Evolutionary conservation across 92 coral and sea anemone species (phyloP).

Genomic region (Phenganax marumi): DNA sequence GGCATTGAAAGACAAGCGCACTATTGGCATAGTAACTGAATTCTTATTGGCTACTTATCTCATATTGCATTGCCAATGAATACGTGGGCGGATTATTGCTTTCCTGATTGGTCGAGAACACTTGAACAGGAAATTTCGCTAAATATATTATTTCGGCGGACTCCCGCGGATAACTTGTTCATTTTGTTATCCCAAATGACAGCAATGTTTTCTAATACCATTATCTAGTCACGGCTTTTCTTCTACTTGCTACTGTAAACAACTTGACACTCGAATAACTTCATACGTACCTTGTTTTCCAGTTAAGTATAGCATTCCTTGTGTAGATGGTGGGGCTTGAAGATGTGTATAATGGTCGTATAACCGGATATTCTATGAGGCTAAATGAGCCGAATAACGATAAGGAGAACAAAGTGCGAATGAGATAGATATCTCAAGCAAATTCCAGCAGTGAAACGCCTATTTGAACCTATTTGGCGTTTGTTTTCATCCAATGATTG

Average conservation of each 20-base stretch:
- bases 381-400: conserved; percentile 29
- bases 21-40: conserved; percentile 22
- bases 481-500: neutral
- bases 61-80: conserved; percentile 17
- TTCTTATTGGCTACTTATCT: conserved; percentile 25
- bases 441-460: conserved; percentile 25
- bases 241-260: neutral
- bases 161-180: conserved; percentile 33
- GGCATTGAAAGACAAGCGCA: conserved; percentile 35
- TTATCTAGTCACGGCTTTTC: conserved; percentile 8
- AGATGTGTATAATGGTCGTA: neutral
- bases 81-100: conserved; percentile 29
- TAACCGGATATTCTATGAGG: conserved; percentile 25
- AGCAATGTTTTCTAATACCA: conserved; percentile 26
- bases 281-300: neutral
- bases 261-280: neutral
- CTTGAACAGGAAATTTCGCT: conserved; percentile 35
- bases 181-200: conserved; percentile 19
- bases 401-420: conserved; percentile 18
- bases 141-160: conserved; percentile 3
- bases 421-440: conserved; percentile 16
- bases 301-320: neutral
- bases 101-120: conserved; percentile 34
- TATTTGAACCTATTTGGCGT: conserved; percentile 8
- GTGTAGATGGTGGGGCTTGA: neutral